Evolutionary conservation across 2,797 vertebrate species (phyloP).

Genomic region (Arremon brunneinucha): DNA sequence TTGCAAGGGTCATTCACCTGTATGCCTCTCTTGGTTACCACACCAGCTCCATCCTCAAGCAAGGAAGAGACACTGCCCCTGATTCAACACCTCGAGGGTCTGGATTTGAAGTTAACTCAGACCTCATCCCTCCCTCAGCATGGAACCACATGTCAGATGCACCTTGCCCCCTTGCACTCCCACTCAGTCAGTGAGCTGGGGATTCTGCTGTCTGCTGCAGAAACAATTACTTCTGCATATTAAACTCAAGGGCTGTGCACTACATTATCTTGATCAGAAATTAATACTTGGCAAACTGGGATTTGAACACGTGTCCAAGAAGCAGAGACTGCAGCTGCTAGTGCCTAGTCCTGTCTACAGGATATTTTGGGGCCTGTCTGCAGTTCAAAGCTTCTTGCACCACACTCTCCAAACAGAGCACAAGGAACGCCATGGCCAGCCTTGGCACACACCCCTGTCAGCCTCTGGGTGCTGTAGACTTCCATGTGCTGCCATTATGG

Average conservation of each 20-base stretch:
- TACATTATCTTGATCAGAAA: neutral
- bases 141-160: fast-evolving
- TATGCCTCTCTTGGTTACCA: fast-evolving
- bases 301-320: neutral
- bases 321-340: neutral
- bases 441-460: neutral
- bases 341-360: neutral
- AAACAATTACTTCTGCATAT: neutral
- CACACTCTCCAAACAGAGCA: fast-evolving
- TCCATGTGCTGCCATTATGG: neutral
- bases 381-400: neutral
- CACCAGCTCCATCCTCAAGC: neutral
- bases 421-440: fast-evolving
- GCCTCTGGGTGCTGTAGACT: neutral
- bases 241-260: neutral
- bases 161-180: neutral
- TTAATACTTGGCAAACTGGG: neutral
- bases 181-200: neutral
- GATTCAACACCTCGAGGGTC: fast-evolving
- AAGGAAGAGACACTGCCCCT: neutral
- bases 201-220: neutral
- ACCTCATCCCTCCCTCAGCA: neutral
- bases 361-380: neutral
- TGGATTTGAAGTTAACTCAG: neutral
- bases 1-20: fast-evolving